These are phyloP conservation scores for Tachuris rubrigastra DNA, from an alignment of 2,113 vertebrate species.

Conservation along the genomic window DNA sequence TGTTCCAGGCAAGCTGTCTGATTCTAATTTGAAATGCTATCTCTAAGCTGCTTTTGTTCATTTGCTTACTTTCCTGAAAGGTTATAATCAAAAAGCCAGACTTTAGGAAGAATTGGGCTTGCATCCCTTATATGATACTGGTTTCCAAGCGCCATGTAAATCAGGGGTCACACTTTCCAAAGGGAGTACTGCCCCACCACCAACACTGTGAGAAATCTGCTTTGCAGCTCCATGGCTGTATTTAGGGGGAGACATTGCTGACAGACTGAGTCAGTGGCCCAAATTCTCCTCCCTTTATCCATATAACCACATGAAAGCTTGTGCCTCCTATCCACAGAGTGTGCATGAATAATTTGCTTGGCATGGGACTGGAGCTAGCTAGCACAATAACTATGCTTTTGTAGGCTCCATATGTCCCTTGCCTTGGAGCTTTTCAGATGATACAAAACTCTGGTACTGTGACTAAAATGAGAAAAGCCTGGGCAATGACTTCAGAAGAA, in stretches of 20 bases:
- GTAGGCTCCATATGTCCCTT: conserved; percentile 50
- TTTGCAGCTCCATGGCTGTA: neutral
- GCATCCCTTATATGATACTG: neutral
- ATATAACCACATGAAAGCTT: conserved; percentile 62
- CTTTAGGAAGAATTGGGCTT: conserved; percentile 1
- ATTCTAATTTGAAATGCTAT: conserved; percentile 18
- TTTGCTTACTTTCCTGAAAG: conserved; percentile 1
- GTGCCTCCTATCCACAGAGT: conserved; percentile 49
- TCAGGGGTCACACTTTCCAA: conserved; percentile 4
- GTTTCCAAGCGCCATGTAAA: neutral
- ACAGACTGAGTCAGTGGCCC: conserved; percentile 50
- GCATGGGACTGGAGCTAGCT: conserved; percentile 38
- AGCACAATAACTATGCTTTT: conserved; percentile 50
- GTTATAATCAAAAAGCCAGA: conserved; percentile 11
- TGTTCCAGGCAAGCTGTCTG: neutral
- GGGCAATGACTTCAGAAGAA: conserved; percentile 47
- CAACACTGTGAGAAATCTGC: conserved; percentile 29
- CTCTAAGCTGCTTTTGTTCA: conserved; percentile 34
- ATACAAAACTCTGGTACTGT: conserved; percentile 33
- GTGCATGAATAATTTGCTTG: conserved; percentile 64
- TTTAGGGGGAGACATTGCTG: conserved; percentile 44
- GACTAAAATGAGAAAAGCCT: conserved; percentile 40
- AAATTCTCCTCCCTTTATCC: conserved; percentile 59
- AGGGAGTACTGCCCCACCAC: neutral
- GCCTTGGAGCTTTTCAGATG: conserved; percentile 39